Evolutionary conservation across 2,797 vertebrate genomes (phyloP), one percentile per base, ranked within the genome.

Genomic region (Orestias chungarensis): DNA sequence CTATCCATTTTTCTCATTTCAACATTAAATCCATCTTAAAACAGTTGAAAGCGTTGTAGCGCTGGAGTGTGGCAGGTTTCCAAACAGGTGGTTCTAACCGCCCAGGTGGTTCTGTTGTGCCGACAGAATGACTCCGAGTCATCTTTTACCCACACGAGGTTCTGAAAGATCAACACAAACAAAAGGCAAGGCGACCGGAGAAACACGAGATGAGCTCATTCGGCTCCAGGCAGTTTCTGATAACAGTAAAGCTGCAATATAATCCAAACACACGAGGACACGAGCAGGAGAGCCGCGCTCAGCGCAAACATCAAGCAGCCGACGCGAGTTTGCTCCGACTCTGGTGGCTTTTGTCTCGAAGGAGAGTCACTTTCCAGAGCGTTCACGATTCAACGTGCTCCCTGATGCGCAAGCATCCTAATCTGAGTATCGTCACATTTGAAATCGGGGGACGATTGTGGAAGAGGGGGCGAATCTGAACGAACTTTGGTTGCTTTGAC

Each of bases 121-220:
- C 44, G 18, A 46, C 44, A 46, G 44, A 20, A 52, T n/a, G 9
- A 12, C 77, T 65, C 75, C 79, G 76, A 83, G 70, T 66, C 64
- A 64, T 71, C 42, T 25, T 76, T 68, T 49, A 76, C 67, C 35
- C 29, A 43, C 64, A 59, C 71, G 49, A 68, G 66, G 50, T 61
- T 76, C 44, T 69, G 43, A 57, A 29, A 40, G 33, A 62, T 62
- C 62, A 47, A n/a, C 75, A 55, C 59, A 33, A 64, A 35, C n/a
- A 18, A 71, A n/a, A 18, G 29, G 57, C 44, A 76, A 55, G 55
- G 76, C 27, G 71, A 66, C 82, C 59, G 52, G 72, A 66, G 57
- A 81, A 47, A 74, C 10, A 29, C n/a, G 52, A 75, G 54, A 66
- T 70, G 57, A 82, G 38, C 68, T 82, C 76, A 76, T 75, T 76